These are phyloP conservation scores for Sebastes minor DNA, from an alignment of 2,797 vertebrate species.

Conservation along the genomic window DNA sequence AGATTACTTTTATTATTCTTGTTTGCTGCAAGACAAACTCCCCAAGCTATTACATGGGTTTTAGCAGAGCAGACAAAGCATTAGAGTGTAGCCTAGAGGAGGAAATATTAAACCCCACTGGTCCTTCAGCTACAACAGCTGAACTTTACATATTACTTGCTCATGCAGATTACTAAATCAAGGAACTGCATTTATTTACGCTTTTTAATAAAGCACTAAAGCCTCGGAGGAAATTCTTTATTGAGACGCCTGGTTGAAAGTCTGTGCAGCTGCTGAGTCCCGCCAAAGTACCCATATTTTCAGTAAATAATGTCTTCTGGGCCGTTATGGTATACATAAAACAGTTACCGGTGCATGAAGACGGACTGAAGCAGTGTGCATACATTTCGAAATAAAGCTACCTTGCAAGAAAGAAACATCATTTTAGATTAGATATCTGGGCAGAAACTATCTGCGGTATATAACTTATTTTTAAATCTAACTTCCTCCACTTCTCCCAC, in stretches of 20 bases:
- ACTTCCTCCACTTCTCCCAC: conserved; percentile 69
- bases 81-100: conserved; percentile 51
- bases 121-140: conserved; percentile 54
- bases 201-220: conserved; percentile 64
- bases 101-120: conserved; percentile 42
- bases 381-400: conserved; percentile 35
- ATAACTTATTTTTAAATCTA: conserved; percentile 73
- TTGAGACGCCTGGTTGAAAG: conserved; percentile 31
- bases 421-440: conserved; percentile 47
- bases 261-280: conserved; percentile 39
- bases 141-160: conserved; percentile 61
- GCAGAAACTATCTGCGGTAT: conserved; percentile 48
- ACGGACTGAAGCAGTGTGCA: conserved; percentile 10
- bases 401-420: conserved; percentile 36
- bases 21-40: conserved; percentile 53
- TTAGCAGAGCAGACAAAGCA: conserved; percentile 53
- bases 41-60: conserved; percentile 61
- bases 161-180: conserved; percentile 65
- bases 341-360: conserved; percentile 18
- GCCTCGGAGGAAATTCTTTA: conserved; percentile 56
- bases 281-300: conserved; percentile 22
- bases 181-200: conserved; percentile 64
- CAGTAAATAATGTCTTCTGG: conserved; percentile 55
- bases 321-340: conserved; percentile 48
- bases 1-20: conserved; percentile 60